Evolutionary conservation across 1,140 invertebrate genomes (phyloP), one percentile per base, ranked within the genome.

Genomic region (Diachasma alloeum): DNA sequence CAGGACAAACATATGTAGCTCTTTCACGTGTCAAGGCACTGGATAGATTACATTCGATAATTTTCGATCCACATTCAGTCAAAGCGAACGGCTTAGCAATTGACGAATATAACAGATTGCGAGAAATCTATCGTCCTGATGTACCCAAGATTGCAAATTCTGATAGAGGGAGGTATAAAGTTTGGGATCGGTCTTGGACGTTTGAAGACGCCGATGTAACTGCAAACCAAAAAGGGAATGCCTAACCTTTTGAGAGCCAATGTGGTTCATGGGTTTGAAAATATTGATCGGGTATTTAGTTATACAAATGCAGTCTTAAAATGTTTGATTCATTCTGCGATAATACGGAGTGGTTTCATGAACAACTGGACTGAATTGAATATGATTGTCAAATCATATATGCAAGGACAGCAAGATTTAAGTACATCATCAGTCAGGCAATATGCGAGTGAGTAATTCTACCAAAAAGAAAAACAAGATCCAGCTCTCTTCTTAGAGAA

Each of bases 1-100:
- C 53, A 69, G 87, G 86, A 9, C 84, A 88, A 80, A 79, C 78
- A 87, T 81, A n/a, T n/a, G 86, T 88, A n/a, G 86, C 87, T 66
- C 76, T 87, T 6, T 87, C 85, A 13, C 80, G 86, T 72, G 82
- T 86, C 5, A 85, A 78, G 15, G 78, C 68, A 9, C 74, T 85
- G n/a, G 72, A 82, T 13, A 83, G 79, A 5, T 17, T 84, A 0
- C 78, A 83, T 48, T 17, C 71, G 75, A 72, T 79, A 76, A 39
- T 81, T 48, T 76, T 77, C 11, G 79, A 76, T 70, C 75, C 76
- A 24, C 9, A 36, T 6, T 10, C 36, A 9, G 48, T 78, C 0
- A 74, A 70, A 68, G 42, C 67, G 13, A 26, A 26, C 15, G 22
- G 11, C 6, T 2, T 10, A 63, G 24, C 1, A 15, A n/a, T 53